Base-by-base conservation (phyloP, 2,888 invertebrate genomes). In the Lamellibrachia satsuma region DNA sequence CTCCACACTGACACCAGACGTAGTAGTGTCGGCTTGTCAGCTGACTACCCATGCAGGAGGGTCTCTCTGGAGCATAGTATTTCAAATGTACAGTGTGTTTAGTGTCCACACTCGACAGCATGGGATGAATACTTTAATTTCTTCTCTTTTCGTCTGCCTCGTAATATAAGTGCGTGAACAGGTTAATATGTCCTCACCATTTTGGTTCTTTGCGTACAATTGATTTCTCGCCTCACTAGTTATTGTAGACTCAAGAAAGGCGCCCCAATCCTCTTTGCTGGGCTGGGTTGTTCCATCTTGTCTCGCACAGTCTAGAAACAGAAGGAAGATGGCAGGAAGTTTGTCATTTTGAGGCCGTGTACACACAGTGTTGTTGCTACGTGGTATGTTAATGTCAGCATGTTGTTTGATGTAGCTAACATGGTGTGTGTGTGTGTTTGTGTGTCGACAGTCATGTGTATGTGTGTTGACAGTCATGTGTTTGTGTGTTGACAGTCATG, bases 31-130 rank as follows among this genome's bases (percentile, higher is more conserved):
- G 15, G 75, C 75, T 75, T 75, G 15, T 75, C 15, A 11, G 75
- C 75, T 75, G 15, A 75, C 75, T 4, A 75, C 3, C 15, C 22
- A 22, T 75, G 55, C 8, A 55, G 55, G 55, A 55, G 8, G 22
- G 15, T 75, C 75, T 75, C n/a, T 75, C 75, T n/a, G 22, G 15
- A 15, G 75, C 75, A 6, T 75, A 75, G 75, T 75, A 75, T 22
- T 75, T 75, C 75, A 15, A 75, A 75, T 75, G 75, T 75, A 75
- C 75, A 75, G 75, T 75, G 75, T 75, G 75, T 75, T 15, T 75
- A 75, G 75, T 22, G n/a, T 15, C 75, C 22, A 75, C 75, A 22
- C 22, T 6, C 15, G 3, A n/a, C 22, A 75, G 6, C 75, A 11
- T 75, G 75, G 75, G 75, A 15, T 75, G 75, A 75, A 75, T 75